Conservation (phyloP, 2,113 vertebrate genomes). For the Serilophus lunatus region DNA sequence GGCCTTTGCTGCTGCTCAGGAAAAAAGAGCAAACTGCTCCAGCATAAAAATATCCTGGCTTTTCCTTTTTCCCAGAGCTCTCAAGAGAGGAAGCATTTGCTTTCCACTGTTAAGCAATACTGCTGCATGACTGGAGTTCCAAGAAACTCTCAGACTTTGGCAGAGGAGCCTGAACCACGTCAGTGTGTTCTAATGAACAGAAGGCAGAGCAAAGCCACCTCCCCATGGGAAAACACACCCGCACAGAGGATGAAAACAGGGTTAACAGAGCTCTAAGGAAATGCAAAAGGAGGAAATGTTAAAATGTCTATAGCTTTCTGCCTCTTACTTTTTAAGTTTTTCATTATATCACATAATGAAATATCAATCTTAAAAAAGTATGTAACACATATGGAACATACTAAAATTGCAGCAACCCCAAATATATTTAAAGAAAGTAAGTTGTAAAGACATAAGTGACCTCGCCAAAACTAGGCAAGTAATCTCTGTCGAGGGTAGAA, state of each 20-base stretch:
- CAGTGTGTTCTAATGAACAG: not conserved
- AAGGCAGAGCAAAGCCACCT: not conserved
- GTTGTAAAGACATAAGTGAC: not conserved
- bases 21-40: not conserved
- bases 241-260: not conserved
- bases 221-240: not conserved
- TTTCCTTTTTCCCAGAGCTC: not conserved
- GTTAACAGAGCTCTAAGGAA: not conserved
- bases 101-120: not conserved
- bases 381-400: not conserved
- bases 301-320: not conserved
- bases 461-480: not conserved
- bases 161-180: not conserved
- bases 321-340: not conserved
- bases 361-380: not conserved
- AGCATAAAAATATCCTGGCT: not conserved
- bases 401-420: not conserved
- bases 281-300: not conserved
- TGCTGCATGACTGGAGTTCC: not conserved
- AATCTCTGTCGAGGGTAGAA: rapidly evolving
- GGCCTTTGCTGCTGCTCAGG: not conserved
- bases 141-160: conserved; percentile 17
- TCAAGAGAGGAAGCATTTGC: not conserved
- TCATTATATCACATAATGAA: not conserved
- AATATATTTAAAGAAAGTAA: not conserved